A percentile compares a stretch with the other conserved stretches of the same genome.
Conservation (phyloP, 2,797 vertebrate genomes). For the Sebastes reedi region DNA sequence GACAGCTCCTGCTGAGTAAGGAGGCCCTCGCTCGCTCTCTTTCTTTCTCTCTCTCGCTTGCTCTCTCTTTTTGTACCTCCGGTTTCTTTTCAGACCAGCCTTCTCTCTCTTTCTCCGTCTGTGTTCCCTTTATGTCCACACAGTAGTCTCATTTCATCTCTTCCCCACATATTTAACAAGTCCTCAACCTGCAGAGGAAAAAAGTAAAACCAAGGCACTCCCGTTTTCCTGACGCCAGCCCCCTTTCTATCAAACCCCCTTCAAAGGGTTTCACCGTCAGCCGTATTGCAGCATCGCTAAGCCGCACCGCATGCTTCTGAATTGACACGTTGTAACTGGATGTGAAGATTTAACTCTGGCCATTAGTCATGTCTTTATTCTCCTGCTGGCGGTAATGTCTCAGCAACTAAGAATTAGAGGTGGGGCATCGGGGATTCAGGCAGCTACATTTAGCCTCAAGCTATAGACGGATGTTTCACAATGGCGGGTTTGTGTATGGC, state of each 20-base stretch:
- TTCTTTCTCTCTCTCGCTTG: constrained; percentile 7
- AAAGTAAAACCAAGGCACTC: constrained; percentile 34
- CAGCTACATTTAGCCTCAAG: constrained; percentile 57
- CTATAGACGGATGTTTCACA: constrained; percentile 63
- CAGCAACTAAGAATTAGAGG: constrained; percentile 70
- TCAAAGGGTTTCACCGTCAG: constrained; percentile 25
- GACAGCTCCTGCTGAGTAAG: constrained; percentile 80
- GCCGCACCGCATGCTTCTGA: constrained; percentile 41
- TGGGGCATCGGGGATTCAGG: constrained; percentile 50
- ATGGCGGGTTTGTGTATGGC: constrained; percentile 29
- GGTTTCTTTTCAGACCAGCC: constrained; percentile 39
- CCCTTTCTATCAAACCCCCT: constrained; percentile 19
- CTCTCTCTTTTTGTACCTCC: constrained; percentile 30
- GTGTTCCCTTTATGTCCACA: constrained; percentile 26
- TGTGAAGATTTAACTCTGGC: constrained; percentile 58
- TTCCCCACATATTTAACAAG: constrained; percentile 32
- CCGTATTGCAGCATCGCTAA: constrained; percentile 29
- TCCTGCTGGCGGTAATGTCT: constrained; percentile 63
- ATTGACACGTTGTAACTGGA: constrained; percentile 66
- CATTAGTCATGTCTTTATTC: constrained; percentile 72
- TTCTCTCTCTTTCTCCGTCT: constrained; percentile 15
- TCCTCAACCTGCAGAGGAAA: constrained; percentile 26
- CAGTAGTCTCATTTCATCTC: constrained; percentile 31
- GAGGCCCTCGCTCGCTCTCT: constrained; percentile 52
- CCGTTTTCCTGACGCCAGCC: constrained; percentile 19